These are phyloP conservation scores for Drosophila quinaria DNA, from an alignment of 2,888 invertebrate genomes.

Conservation along the genomic window DNA sequence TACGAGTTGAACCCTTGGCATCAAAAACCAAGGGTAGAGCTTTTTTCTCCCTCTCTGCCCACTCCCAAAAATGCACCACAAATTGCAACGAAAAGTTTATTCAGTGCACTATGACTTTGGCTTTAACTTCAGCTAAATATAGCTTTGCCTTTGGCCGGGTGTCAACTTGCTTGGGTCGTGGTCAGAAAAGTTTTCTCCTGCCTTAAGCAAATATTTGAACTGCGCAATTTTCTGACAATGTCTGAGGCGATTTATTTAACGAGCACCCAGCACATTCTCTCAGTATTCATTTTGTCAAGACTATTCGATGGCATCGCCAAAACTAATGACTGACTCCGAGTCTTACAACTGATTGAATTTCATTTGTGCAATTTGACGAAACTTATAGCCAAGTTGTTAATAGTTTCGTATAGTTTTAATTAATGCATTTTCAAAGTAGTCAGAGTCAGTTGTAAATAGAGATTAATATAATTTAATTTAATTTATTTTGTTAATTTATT, in stretches of 20 bases:
- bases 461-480: too few species aligned
- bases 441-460: too few species aligned
- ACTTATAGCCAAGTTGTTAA: neutral
- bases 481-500: neutral
- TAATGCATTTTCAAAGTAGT: constrained; percentile 1
- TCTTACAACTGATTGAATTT: constrained; percentile 25
- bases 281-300: neutral
- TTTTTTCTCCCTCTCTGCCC: neutral
- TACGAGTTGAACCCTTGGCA: constrained; percentile 20
- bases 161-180: constrained; percentile 69
- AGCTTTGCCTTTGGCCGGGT: constrained; percentile 57
- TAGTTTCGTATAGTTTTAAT: constrained; percentile 10
- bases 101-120: constrained; percentile 63
- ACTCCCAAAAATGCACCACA: constrained; percentile 39
- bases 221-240: constrained; percentile 75
- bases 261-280: constrained; percentile 24
- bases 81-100: constrained; percentile 74
- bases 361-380: constrained; percentile 3
- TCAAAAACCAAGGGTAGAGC: neutral
- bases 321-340: constrained; percentile 34
- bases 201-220: constrained; percentile 68
- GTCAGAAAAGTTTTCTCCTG: constrained; percentile 65
- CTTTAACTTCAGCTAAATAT: constrained; percentile 43
- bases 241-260: constrained; percentile 46
- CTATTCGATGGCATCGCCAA: constrained; percentile 5